Evolutionary conservation across 2,113 vertebrate species (phyloP), one percentile per base, ranked within the genome.

Genomic region (Rostratula benghalensis): DNA sequence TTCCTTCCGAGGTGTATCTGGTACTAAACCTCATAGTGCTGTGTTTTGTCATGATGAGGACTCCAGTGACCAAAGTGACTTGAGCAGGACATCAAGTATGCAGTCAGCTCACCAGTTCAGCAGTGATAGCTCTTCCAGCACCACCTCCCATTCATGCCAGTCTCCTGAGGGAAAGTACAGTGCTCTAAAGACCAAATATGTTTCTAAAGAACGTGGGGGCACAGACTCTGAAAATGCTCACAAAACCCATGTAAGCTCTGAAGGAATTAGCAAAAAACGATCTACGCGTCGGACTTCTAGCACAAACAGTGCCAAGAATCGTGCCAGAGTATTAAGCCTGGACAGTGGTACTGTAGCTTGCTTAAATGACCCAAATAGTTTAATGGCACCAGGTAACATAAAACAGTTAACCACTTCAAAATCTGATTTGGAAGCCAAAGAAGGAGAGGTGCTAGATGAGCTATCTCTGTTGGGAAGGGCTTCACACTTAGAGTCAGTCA

Each of bases 341-440:
- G 99, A 99, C 98, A 99, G 99, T 90, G 98, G 99, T 95, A 99
- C 99, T 23, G 99, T 99, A n/a, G 99, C 99, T 60, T 99, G 99
- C 97, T 98, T 99, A 98, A 99, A 99, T 63, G 99, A 99, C 89
- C 97, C 98, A 85, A 97, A 98, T 79, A 98, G 98, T 94, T 98
- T 99, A 37, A 98, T 98, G 96, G 98, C 99, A 63, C 99, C 99
- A 14, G 97, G 98, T 65, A 98, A 98, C 80, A 98, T 98, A 43
- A 99, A 99, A 82, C 98, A 99, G 79, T 98, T 99, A 96, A 99
- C 99, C 96, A 99, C 99, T 97, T 99, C 99, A 94, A 99, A 99
- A 96, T 99, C 99, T 25, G 99, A 99, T 97, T 98, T 99, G 90
- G 99, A 99, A 98, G 99, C 99, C 98, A 99, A 99, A 99, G 99